phyloP scores from a whole-genome alignment of 2,797 vertebrate species.

The Apogon hyalosoma region DNA sequence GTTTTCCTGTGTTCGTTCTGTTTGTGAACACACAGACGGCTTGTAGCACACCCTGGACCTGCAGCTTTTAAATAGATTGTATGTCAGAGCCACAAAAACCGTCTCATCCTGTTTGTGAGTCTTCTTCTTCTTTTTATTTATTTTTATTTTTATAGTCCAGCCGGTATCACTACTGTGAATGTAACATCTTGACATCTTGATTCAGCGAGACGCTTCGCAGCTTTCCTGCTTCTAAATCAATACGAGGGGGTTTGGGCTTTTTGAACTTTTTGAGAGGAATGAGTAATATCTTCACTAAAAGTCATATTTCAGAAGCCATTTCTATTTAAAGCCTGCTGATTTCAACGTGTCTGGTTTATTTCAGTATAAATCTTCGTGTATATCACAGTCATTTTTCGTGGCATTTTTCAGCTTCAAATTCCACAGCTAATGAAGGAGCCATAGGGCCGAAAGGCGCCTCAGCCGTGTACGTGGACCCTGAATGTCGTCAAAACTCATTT shows the following conservation, averaged over 20 bases:
- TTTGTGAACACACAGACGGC: slow-evolving; percentile 41
- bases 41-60: slow-evolving; percentile 64
- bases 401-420: slow-evolving; percentile 48
- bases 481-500: slow-evolving; percentile 67
- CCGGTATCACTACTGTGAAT: slow-evolving; percentile 71
- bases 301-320: slow-evolving; percentile 58
- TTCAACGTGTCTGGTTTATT: slow-evolving; percentile 51
- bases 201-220: slow-evolving; percentile 63
- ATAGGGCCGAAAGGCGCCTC: slow-evolving; percentile 65
- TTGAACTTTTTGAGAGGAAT: slow-evolving; percentile 50
- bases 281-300: slow-evolving; percentile 51
- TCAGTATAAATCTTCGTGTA: slow-evolving; percentile 15
- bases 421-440: slow-evolving; percentile 71
- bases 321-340: slow-evolving; percentile 50
- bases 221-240: slow-evolving; percentile 67
- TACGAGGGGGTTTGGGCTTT: slow-evolving; percentile 53
- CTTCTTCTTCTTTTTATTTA: neutral
- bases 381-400: slow-evolving; percentile 48
- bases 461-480: slow-evolving; percentile 53
- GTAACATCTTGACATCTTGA: slow-evolving; percentile 75
- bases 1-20: neutral
- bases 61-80: slow-evolving; percentile 67
- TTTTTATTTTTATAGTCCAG: slow-evolving; percentile 42
- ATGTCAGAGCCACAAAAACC: slow-evolving; percentile 50
- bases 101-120: slow-evolving; percentile 47